Conservation (phyloP, 2,113 vertebrate species). For the Chinchilla lanigera region DNA sequence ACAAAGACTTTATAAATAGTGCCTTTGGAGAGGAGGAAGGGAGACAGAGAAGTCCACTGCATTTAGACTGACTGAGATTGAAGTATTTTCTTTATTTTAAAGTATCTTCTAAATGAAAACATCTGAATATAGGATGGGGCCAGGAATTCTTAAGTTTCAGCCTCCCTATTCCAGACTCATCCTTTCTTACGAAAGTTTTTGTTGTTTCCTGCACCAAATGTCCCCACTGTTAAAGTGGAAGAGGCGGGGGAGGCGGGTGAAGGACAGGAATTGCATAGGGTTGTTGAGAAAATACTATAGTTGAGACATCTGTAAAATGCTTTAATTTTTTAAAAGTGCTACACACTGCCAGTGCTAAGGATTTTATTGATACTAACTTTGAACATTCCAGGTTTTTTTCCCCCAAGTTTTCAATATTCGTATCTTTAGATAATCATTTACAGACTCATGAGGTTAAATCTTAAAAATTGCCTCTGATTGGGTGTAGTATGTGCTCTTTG, state of each 20-base stretch:
- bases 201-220: conserved; percentile 41
- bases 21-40: conserved; percentile 73
- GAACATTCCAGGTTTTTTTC: conserved; percentile 70
- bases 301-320: conserved; percentile 51
- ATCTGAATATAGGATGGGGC: conserved; percentile 66
- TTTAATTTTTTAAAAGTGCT: conserved; percentile 75
- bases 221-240: conserved; percentile 68
- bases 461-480: conserved; percentile 57
- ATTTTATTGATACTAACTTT: conserved; percentile 75
- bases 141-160: conserved; percentile 63
- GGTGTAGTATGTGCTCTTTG: conserved; percentile 53
- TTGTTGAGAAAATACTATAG: conserved; percentile 36
- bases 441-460: conserved; percentile 56
- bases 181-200: conserved; percentile 73
- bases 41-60: conserved; percentile 62
- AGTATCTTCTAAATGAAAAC: conserved; percentile 63
- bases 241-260: neutral
- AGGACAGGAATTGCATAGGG: conserved; percentile 56
- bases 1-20: conserved; percentile 70
- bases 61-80: conserved; percentile 55
- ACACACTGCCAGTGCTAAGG: conserved; percentile 80
- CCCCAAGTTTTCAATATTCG: conserved; percentile 61
- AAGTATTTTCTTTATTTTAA: conserved; percentile 47
- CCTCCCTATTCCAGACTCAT: conserved; percentile 65
- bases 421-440: conserved; percentile 57